Base-by-base conservation (phyloP, 2,797 vertebrate genomes). In the Acanthurus lineatus region DNA sequence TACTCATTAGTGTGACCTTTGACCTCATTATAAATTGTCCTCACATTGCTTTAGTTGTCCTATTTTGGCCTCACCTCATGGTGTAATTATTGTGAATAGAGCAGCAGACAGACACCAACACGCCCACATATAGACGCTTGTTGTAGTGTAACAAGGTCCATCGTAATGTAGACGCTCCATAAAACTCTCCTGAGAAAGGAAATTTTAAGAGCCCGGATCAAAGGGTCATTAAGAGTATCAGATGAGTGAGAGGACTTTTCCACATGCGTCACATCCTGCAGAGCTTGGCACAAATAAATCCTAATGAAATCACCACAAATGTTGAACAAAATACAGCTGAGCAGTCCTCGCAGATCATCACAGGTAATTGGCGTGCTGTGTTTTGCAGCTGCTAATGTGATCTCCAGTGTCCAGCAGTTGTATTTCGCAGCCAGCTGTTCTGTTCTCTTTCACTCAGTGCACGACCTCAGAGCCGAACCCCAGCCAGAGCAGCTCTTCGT, bases 361-460 rank as follows among this genome's bases (percentile, higher is more conserved):
- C 61, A 60, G 60, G 25, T 74, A 74, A 83, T 73, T 63, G 28
- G 58, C 58, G 17, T 25, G 65, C 58, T 54, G 66, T 58, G 76
- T 61, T 67, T 44, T 74, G 81, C 83, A 89, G 82, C 86, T 88
- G 87, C 64, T 57, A 4, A 71, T 63, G 65, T 52, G 69, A 73
- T 78, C 69, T 9, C 20, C 64, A 40, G n/a, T 15, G 44, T 86
- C 84, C 82, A 73, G 73, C 19, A 53, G 66, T 80, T 65, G 57
- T 54, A 25, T 73, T 71, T 82, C 32, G 5, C 58, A 14, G 77
- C 83, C 91, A 91, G 91, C 86, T 91, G 86, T 81, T 89, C 76
- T 65, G 79, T 58, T 83, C 77, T 80, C 70, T 32, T 65, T 80
- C 65, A 28, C 59, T 85, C 86, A 20, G 35, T 72, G n/a, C 72